These are phyloP conservation scores for Tridacna gigas DNA, from an alignment of 2,888 invertebrate species.

Conservation along the genomic window DNA sequence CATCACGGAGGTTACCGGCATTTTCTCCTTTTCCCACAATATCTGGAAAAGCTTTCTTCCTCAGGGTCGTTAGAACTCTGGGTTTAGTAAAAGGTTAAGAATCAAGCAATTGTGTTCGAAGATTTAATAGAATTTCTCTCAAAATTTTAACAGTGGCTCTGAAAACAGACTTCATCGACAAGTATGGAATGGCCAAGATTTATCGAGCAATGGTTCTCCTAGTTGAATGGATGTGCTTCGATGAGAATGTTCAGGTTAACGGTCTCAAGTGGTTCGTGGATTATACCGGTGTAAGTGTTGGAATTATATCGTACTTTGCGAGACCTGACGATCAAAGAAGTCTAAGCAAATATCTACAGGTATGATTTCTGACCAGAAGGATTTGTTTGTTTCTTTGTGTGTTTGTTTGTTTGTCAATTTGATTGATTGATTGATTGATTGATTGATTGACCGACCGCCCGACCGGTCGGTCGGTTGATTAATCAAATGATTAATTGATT, in stretches of 20 bases:
- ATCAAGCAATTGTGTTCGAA: too few species aligned
- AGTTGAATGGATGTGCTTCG: constrained; percentile 28
- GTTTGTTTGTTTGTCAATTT: not conserved
- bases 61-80: too few species aligned
- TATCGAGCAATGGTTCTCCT: constrained; percentile 29
- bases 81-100: too few species aligned
- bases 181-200: constrained; percentile 29
- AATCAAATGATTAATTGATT: too few species aligned
- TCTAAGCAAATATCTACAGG: constrained; percentile 1
- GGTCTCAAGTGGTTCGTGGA: constrained; percentile 39
- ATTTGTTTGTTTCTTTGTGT: not conserved
- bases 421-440: too few species aligned
- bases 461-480: too few species aligned
- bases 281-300: constrained; percentile 20
- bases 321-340: constrained; percentile 9
- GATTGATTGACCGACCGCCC: too few species aligned
- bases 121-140: not conserved
- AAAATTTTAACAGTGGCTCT: not conserved
- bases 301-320: not conserved
- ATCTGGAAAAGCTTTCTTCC: too few species aligned
- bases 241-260: constrained; percentile 52
- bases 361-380: not conserved
- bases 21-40: too few species aligned
- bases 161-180: constrained; percentile 4
- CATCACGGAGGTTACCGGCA: too few species aligned